Base-by-base conservation (phyloP, 2,113 vertebrate species). In the Albula glossodonta region DNA sequence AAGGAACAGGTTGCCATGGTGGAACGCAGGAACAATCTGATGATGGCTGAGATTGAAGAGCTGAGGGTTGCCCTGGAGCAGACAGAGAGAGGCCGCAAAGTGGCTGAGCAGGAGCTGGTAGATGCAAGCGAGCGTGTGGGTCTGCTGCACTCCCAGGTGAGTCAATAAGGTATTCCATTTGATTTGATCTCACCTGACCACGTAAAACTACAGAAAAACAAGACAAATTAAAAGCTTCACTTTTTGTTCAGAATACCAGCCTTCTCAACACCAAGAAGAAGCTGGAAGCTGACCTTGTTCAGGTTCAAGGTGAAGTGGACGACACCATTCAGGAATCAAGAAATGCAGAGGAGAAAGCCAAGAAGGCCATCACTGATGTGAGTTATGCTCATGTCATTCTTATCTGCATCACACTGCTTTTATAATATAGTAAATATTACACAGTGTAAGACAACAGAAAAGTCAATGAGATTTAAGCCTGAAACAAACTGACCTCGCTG, bases 81-180 rank as follows among this genome's bases (percentile, higher is more conserved):
- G 91, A 97, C 96, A 0, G 97, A 98, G 85, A 95, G 96, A 93
- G 90, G 93, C 57, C 96, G 97, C 83, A 97, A 96, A 90, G 89
- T 96, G 1, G 97, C 97, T 4, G 97, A 98, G 90, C 97, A 97
- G 91, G 97, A 98, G 91, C 94, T 99, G 77, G 89, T 94, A 0
- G 97, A 98, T 49, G 96, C 96, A 91, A 98, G 95, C 49, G 97
- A 98, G 80, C 95, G 97, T 0, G 97, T 97, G 6, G 95, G 96
- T 80, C 96, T 99, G 22, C 95, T 99, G 2, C 97, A 99, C 51
- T 97, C 94, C 12, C 97, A 98, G 95, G 97, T 98, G 80, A 86
- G 87, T 74, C 4, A n/a, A 13, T n/a, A 31, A 74, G 8, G 53
- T 12, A 56, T 56, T 56, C 53, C 53, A 66, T 66, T 8, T 19